phyloP scores from a whole-genome alignment of 2,888 invertebrate species.

The Tachina grossa region DNA sequence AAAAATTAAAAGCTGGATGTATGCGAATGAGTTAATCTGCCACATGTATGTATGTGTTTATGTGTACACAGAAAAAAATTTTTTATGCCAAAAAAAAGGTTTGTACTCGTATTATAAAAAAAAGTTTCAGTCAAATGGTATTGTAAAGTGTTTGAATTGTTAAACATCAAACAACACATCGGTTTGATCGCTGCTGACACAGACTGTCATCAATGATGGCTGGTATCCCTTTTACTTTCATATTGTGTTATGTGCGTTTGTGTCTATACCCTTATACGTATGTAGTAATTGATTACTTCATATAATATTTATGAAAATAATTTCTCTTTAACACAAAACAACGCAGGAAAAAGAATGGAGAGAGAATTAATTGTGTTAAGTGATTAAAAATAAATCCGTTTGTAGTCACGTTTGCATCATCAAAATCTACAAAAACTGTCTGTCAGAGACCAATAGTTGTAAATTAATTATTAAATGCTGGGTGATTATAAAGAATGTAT shows the following conservation, averaged over 20 bases:
- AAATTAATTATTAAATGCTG: conserved; percentile 51
- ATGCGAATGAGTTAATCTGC: conserved; percentile 43
- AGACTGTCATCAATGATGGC: conserved; percentile 51
- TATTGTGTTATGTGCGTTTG: background rate
- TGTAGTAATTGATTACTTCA: conserved; percentile 60
- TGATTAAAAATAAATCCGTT: conserved; percentile 62
- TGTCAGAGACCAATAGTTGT: conserved; percentile 35
- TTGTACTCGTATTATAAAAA: background rate
- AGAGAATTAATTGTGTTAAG: conserved; percentile 48
- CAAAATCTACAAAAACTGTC: conserved; percentile 12
- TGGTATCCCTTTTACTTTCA: conserved; percentile 15
- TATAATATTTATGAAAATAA: conserved; percentile 70
- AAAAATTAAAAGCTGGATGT: conserved; percentile 7
- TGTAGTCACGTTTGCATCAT: conserved; percentile 37
- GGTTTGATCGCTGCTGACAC: conserved; percentile 45
- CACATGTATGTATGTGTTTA: too few species aligned
- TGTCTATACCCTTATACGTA: conserved; percentile 30
- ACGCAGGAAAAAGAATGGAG: background rate
- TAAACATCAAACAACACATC: conserved; percentile 30
- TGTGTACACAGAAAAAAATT: background rate
- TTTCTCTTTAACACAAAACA: conserved; percentile 41
- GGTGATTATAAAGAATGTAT: conserved; percentile 5
- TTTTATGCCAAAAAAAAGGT: background rate
- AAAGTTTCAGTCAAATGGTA: conserved; percentile 22
- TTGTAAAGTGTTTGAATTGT: conserved; percentile 11